Evolutionary conservation across 2,797 vertebrate species (phyloP).

Genomic region (Cygnus olor): DNA sequence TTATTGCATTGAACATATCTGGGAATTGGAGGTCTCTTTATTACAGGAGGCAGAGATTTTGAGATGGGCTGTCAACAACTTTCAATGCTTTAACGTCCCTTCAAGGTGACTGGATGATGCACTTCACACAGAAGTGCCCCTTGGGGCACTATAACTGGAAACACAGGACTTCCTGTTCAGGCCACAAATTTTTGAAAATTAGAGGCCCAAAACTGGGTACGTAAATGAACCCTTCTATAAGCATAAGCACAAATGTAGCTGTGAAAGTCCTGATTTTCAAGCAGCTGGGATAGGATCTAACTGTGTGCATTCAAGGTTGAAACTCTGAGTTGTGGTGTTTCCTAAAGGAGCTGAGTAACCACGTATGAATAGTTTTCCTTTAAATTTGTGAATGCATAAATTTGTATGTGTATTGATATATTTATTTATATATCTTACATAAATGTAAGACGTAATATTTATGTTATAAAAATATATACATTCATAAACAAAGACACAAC

Average conservation of each 20-base stretch:
- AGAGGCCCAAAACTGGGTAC: neutral
- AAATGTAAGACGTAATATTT: neutral
- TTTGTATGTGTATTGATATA: neutral
- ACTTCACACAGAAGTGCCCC: neutral
- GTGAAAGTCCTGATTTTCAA: neutral
- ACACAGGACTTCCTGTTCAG: neutral
- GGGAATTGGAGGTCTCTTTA: constrained; percentile 43
- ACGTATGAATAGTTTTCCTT: neutral
- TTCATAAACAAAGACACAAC: neutral
- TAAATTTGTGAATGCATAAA: neutral
- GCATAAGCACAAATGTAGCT: neutral
- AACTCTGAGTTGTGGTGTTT: neutral
- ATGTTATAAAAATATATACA: neutral
- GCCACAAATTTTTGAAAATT: neutral
- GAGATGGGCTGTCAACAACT: constrained; percentile 22
- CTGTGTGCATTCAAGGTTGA: neutral
- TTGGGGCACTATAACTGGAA: neutral
- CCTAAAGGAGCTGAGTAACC: neutral
- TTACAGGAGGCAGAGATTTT: constrained; percentile 23
- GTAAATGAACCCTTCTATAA: neutral
- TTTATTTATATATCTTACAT: neutral
- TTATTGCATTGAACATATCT: constrained; percentile 23
- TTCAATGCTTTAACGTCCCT: neutral
- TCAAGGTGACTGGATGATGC: constrained; percentile 7
- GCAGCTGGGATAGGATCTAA: neutral